Conservation (phyloP, 2,113 vertebrate species). For the Naja naja region DNA sequence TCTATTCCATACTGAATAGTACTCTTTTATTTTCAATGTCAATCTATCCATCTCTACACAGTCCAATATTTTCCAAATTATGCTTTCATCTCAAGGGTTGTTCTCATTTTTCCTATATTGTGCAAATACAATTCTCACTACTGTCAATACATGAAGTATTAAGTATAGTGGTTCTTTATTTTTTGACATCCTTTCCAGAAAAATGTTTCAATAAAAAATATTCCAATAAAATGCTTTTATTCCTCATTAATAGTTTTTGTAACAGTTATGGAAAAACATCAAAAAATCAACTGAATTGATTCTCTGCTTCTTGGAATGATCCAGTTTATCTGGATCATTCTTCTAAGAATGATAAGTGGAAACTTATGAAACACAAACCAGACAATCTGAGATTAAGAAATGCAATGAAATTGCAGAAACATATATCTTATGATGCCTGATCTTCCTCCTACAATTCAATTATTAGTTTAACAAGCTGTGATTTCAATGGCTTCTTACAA, state of each 20-base stretch:
- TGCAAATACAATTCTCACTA: no score
- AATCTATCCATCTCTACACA: no score
- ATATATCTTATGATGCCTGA: background rate
- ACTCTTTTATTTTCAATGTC: no score
- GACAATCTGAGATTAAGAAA: background rate
- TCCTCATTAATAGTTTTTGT: background rate
- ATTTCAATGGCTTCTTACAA: slow-evolving; percentile 14
- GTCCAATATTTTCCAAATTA: no score
- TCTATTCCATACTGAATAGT: no score
- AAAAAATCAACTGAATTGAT: background rate
- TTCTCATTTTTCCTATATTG: no score
- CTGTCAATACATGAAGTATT: no score
- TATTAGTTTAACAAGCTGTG: background rate
- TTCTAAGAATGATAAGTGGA: background rate
- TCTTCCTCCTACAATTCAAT: slow-evolving; percentile 3
- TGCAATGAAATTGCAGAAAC: background rate
- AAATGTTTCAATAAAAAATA: background rate
- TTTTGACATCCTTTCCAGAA: background rate
- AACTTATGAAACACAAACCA: background rate
- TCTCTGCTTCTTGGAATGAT: background rate
- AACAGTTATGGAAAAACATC: background rate
- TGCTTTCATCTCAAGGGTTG: no score
- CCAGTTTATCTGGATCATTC: background rate
- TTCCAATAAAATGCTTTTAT: background rate
- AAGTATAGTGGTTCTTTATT: background rate